Base-by-base conservation (phyloP, 1,140 invertebrate species). In the Meloidogyne exigua region DNA sequence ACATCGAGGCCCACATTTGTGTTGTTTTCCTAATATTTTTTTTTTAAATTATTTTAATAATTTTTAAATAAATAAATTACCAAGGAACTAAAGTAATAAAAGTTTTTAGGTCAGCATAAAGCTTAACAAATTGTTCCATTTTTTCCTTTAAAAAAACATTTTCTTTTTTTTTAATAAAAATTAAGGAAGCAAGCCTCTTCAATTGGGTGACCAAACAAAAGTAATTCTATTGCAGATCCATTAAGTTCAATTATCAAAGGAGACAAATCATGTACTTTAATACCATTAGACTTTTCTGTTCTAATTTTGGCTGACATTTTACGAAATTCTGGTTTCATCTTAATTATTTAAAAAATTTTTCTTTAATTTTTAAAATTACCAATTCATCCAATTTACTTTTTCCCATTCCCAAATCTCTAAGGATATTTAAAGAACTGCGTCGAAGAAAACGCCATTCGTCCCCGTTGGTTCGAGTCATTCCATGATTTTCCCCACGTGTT, bases 271-370 rank as follows among this genome's bases (percentile, higher is more conserved):
- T 64, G 36, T 15, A 10, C 26, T 13, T 64, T 49, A 32, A 64
- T 21, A 3, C 42, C 42, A 65, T 63, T 66, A 25, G 25, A 36
- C 21, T 49, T 63, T 63, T 72, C 42, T 57, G 44, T 32, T 12
- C 71, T 39, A 1, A 72, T 72, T 72, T 63, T 72, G 62, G 57
- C 71, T 12, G 71, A 72, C 42, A 72, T 49, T 72, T 72, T 72
- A 57, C 57, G 71, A 26, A 72, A 36, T 25, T 64, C 71, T 28
- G 65, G n/a, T 21, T 64, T 26, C 32, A 72, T 15, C 69, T 71
- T 21, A 71, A 71, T 32, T 26, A 21, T 23, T 9, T 39, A 25
- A 25, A 7, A 23, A 68, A 68, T 7, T 23, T 68, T 68, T 23
- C 11, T 70, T 13, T 7, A 49, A n/a, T n/a, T n/a, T 68, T 1